Evolutionary conservation across 2,888 invertebrate genomes (phyloP), one percentile per base, ranked within the genome.

Genomic region (Monoplex corrugatus): DNA sequence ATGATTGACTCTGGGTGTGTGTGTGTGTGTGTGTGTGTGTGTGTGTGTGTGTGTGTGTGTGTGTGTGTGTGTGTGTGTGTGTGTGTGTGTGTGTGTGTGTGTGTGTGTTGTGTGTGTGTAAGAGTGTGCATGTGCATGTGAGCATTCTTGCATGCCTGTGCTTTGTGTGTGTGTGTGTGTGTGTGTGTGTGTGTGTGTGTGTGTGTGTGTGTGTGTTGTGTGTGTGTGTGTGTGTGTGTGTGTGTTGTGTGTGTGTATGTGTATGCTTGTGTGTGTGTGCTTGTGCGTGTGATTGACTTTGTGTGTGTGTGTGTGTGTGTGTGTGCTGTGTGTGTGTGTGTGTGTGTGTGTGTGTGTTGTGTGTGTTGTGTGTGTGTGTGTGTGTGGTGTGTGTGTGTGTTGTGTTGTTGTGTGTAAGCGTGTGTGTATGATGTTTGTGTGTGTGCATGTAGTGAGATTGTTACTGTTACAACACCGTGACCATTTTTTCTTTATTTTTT

Each of bases 281-380:
- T 28, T 19, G 8, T 50, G 50, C 16, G 50, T 50, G 50, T 50
- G 50, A 13, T 50, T 50, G 8, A 16, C 16, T 50, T 50, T 50
- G 50, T 50, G 8, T 8, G 8, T 19, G 19, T 68, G 68, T 82
- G 80, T 43, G 80, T 44, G 44, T 82, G 80, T 82, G 80, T 43
- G 80, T 82, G 44, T 78, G 28, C 1, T 78, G 16, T 78, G 78
- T 78, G 6, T 75, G 6, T 8, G 13, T 32, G 13, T 50, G 10
- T 50, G 50, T 50, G 50, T 68, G 68, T 5, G 5, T 5, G 16
- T 5, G 5, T 16, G 68, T 68, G 80, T 40, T 80, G 40, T 80
- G 40, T 40, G 80, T 19, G 40, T 32, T 75, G 32, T 80, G 80
- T 80, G 40, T 23, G 80, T 80, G 80, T 80, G 80, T 80, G 80